Evolutionary conservation across 2,113 vertebrate genomes (phyloP).

Genomic region (Nipponia nippon): DNA sequence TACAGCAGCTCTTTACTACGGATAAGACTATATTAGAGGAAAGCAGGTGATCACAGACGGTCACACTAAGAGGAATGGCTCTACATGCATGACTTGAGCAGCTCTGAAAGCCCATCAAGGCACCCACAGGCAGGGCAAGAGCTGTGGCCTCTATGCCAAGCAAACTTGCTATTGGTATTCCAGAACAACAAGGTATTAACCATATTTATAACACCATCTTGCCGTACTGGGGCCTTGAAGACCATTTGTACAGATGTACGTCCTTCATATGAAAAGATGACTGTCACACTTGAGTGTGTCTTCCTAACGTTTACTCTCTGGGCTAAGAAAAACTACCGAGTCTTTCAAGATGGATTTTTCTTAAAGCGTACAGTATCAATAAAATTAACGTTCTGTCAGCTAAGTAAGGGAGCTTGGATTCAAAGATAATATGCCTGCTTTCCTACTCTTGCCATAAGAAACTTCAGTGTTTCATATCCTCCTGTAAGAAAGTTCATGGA

Average conservation of each 20-base stretch:
- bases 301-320: not conserved
- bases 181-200: not conserved
- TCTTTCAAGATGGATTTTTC: not conserved
- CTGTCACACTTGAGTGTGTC: not conserved
- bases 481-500: not conserved
- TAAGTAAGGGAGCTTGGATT: not conserved
- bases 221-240: not conserved
- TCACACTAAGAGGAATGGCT: not conserved
- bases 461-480: not conserved
- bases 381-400: not conserved
- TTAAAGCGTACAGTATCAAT: not conserved
- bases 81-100: accelerated
- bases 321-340: not conserved
- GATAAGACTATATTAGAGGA: not conserved
- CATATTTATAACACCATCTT: not conserved
- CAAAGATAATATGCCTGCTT: not conserved
- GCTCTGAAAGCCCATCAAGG: not conserved
- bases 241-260: not conserved
- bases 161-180: not conserved
- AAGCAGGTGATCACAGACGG: not conserved
- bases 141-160: not conserved
- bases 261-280: not conserved
- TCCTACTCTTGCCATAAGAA: not conserved
- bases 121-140: not conserved
- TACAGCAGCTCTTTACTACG: not conserved